These are phyloP conservation scores for Antheraea yamamai DNA, from an alignment of 2,888 invertebrate species.

Conservation along the genomic window DNA sequence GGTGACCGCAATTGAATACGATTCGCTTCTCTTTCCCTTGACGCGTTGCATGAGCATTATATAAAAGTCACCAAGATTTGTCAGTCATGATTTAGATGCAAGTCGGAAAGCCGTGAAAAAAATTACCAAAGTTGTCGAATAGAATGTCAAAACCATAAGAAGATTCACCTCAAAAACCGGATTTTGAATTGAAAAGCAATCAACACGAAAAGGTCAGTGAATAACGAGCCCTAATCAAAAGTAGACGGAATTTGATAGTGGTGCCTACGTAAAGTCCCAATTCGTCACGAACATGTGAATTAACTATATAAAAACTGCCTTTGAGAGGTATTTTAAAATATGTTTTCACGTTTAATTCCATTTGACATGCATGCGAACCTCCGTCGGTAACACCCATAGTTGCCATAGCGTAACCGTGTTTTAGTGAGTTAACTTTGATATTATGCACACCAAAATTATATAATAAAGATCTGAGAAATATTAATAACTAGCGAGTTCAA, in stretches of 20 bases:
- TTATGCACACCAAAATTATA: not conserved
- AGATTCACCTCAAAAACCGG: not conserved
- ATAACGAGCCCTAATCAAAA: not conserved
- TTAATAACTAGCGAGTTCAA: no score
- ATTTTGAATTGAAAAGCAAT: not conserved
- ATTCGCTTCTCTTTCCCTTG: no score
- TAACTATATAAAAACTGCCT: not conserved
- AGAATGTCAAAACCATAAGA: no score
- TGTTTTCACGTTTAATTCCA: not conserved
- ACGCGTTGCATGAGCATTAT: no score
- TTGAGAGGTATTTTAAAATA: not conserved
- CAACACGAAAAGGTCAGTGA: not conserved
- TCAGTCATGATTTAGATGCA: no score
- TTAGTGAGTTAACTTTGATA: not conserved
- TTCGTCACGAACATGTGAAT: slow-evolving; percentile 2
- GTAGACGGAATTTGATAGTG: slow-evolving; percentile 1
- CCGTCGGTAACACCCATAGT: not conserved
- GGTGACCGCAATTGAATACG: no score
- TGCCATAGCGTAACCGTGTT: slow-evolving; percentile 1
- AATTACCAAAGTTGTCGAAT: no score
- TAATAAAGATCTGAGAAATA: not conserved
- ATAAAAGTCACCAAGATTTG: no score
- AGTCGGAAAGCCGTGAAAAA: no score
- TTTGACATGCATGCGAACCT: slow-evolving; percentile 8
- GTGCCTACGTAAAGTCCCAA: not conserved